Base-by-base conservation (phyloP, 2,888 invertebrate species). In the Eupithecia dodoneata region DNA sequence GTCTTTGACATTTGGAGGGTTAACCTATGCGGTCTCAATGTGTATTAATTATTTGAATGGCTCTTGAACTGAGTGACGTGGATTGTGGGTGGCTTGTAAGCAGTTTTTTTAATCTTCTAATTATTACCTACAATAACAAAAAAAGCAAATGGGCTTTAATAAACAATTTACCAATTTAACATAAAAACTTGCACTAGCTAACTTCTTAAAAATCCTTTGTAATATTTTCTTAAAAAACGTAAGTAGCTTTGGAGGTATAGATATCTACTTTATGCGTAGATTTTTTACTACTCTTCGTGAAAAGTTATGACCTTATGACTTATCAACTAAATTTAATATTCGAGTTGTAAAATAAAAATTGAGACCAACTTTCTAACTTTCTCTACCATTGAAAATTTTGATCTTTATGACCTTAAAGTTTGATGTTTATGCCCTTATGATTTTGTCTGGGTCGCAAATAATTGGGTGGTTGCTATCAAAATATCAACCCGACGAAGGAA, bases 41-140 rank as follows among this genome's bases (percentile, higher is more conserved):
- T 89, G 93, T 89, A 91, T 93, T 94, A 95, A 95, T 95, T 95
- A 94, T 92, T 91, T 94, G 89, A 89, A 95, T 85, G 85, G 87
- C 89, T 83, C 83, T 79, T 86, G 86, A 73, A 87, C 73, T 30
- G 86, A 84, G 89, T 90, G 90, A 90, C 88, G 85, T 88, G 85
- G 76, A 86, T 89, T 87, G 90, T 88, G 84, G 87, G 90, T 85
- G 85, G 82, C 81, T 81, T 83, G 82, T 66, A 81, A 81, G 44
- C 44, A 80, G 18, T 70, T 72, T 74, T 74, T 47, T 73, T 52
- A 13, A 74, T 73, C 66, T 71, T 44, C 71, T 52, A 73, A 76
- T 76, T 73, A 70, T 45, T 47, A 45, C 69, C n/a, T 69, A 59
- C 44, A 59, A 5, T 65, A n/a, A 45, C 12, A 44, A 12, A 66